phyloP scores from a whole-genome alignment of 2,888 invertebrate species.

The Oxyscelio sp. region DNA sequence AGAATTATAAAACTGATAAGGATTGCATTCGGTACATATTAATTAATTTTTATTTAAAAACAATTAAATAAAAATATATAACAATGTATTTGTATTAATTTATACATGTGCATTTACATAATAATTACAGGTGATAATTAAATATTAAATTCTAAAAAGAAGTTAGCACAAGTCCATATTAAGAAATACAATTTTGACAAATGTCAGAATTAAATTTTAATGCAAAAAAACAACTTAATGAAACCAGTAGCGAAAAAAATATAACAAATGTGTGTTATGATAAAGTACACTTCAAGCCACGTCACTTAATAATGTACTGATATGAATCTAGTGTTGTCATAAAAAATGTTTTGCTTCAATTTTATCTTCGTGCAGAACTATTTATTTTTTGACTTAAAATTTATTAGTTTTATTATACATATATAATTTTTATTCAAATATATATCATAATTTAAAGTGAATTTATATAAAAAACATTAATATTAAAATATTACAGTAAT shows the following conservation, averaged over 20 bases:
- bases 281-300: constrained; percentile 19
- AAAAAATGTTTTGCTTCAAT: constrained; percentile 9
- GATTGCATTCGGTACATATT: too few species aligned
- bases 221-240: not conserved
- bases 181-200: not conserved
- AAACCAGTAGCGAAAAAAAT: not conserved
- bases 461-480: too few species aligned
- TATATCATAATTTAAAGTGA: too few species aligned
- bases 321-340: constrained; percentile 14
- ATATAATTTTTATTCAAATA: not conserved
- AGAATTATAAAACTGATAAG: too few species aligned
- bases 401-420: not conserved
- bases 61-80: too few species aligned
- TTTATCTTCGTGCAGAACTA: constrained; percentile 17
- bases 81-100: too few species aligned
- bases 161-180: too few species aligned
- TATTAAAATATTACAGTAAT: too few species aligned
- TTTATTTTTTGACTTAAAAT: constrained; percentile 1
- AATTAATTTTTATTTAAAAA: too few species aligned
- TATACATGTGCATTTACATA: too few species aligned
- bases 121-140: too few species aligned
- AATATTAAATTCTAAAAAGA: too few species aligned
- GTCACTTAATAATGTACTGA: constrained; percentile 36
- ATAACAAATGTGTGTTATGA: constrained; percentile 15
- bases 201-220: constrained; percentile 7